Evolutionary conservation across 2,888 invertebrate species (phyloP), one percentile per base, ranked within the genome.

Genomic region (Byasa hedistus): DNA sequence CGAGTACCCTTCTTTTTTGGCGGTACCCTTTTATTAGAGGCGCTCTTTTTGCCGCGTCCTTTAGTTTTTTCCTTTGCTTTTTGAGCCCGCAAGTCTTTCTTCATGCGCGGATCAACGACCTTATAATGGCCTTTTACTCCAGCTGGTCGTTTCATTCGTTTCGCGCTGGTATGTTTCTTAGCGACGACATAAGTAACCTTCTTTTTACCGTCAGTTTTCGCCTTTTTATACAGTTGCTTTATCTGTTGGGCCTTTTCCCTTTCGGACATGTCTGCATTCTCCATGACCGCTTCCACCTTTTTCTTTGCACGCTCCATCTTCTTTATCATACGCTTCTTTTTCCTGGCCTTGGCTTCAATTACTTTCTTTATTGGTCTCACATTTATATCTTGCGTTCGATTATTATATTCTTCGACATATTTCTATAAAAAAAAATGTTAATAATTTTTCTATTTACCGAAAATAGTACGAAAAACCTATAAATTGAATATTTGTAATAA

Each of bases 281-380:
- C 98, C 92, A 98, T 94, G 32, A 99, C 93, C n/a, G 95, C 94
- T 83, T 99, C 99, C 0, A 98, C 96, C 88, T 97, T 98, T 92
- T 99, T 99, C 91, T 98, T 97, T 0, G 98, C 98, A 78, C 96
- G 97, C 72, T 98, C 97, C 88, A 99, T 87, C 81, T 96, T 96
- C 79, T 94, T 96, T 68, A 96, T 83, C 70, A 96, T 95, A 72
- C 98, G 96, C 86, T 95, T 96, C 95, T 98, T 98, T 94, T 99
- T 99, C 65, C 99, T 95, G 0, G 98, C 98, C 89, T 98, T 99
- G 0, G 99, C 99, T 91, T 99, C 98, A 73, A 98, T 94, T 0
- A 99, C 97, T 89, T 99, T 99, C 91, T 99, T 99, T 70, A 99
- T 98, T 19, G 99, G 98, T 69, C 98, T 93, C 0, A 96, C 96